Evolutionary conservation across 1,140 invertebrate genomes (phyloP), one percentile per base, ranked within the genome.

Genomic region (Scaptodrosophila lebanonensis): DNA sequence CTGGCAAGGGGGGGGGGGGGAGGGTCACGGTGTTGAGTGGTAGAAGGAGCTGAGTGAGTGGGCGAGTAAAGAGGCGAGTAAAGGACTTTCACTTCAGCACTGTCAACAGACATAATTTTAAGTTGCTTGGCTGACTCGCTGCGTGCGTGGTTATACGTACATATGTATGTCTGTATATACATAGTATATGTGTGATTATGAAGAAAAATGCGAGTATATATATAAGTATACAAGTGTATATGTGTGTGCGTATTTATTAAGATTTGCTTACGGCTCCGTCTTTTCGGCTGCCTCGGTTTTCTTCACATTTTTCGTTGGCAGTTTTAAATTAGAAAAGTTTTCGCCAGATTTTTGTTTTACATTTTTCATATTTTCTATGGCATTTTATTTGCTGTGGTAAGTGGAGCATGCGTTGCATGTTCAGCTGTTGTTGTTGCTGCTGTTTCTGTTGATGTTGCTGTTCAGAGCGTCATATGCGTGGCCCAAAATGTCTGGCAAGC

Each of bases 271-370:
- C 45, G 50, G 51, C 49, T 59, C 36, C 53, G 13, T 68, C 38
- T 22, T 56, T 40, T 15, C 43, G 27, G 30, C 29, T 44, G 38
- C 53, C 60, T 72, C 50, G 52, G 59, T 49, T 48, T 47, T 65
- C 53, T 44, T 50, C 29, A 40, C 25, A 54, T 66, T 68, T 61
- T 76, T 57, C 69, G 63, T 75, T 82, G 75, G 75, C 75, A 82
- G 75, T 82, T 82, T 82, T 82, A 82, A 82, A 82, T 82, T 82
- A 82, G 75, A 82, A 82, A 82, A 82, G 75, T 79, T 82, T 77
- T 82, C 56, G 69, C 75, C 66, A 70, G 76, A 82, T 82, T 82
- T 82, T 82, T 82, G 76, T 82, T 82, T 83, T 70, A 83, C 76
- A 83, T 82, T 82, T 79, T 82, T 82, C 75, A 83, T 82, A 82